These are phyloP conservation scores for Oscheius sp. DNA, from an alignment of 1,140 invertebrate genomes.

Conservation along the genomic window DNA sequence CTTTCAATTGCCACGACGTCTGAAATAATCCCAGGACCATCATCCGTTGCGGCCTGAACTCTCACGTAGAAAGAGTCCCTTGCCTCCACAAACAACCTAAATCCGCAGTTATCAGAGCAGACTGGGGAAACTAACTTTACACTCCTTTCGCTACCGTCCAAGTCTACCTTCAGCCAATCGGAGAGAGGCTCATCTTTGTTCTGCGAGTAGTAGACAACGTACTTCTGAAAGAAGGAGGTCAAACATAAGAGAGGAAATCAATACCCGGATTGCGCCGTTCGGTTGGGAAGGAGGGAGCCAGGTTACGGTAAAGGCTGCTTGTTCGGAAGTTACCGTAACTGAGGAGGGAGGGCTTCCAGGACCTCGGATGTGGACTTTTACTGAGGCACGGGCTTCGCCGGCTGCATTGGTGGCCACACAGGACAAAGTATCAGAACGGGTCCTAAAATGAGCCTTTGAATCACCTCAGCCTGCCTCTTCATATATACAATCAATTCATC, in stretches of 20 bases:
- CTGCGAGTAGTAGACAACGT: slow-evolving; percentile 19
- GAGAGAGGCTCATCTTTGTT: slow-evolving; percentile 21
- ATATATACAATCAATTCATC: too few species aligned
- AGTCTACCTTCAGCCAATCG: slow-evolving; percentile 24
- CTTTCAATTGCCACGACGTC: slow-evolving; percentile 27
- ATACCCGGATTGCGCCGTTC: slow-evolving; percentile 16
- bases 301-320: neutral
- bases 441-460: neutral
- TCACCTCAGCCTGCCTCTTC: too few species aligned
- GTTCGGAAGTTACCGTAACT: slow-evolving; percentile 10
- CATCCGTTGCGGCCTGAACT: slow-evolving; percentile 22
- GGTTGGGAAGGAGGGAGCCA: slow-evolving; percentile 26
- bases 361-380: slow-evolving; percentile 12
- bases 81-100: slow-evolving; percentile 6
- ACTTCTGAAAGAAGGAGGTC: slow-evolving; percentile 5
- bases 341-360: slow-evolving; percentile 23
- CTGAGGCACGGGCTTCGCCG: slow-evolving; percentile 1
- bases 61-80: slow-evolving; percentile 22
- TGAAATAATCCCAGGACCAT: slow-evolving; percentile 29
- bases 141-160: slow-evolving; percentile 10
- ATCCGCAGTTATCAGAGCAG: neutral
- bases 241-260: neutral
- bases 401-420: slow-evolving; percentile 20
- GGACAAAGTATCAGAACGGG: slow-evolving; percentile 13
- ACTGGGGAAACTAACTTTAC: neutral